Percentiles rank a stretch among this genome's conserved stretches.
phyloP scores from a whole-genome alignment of 2,888 invertebrate species.

The Oscheius onirici region DNA sequence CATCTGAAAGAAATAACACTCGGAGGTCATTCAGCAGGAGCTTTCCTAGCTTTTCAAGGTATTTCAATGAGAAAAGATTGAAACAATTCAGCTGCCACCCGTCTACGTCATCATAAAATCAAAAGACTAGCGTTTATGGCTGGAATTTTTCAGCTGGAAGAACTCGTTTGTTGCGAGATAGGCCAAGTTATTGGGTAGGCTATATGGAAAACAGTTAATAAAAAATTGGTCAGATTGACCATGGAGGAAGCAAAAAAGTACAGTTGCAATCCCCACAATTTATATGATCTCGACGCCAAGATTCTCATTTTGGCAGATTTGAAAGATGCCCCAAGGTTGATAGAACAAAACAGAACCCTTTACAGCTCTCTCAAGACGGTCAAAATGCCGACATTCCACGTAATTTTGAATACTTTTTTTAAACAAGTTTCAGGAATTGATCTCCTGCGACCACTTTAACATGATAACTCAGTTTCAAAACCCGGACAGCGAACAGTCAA shows the following conservation, averaged over 20 bases:
- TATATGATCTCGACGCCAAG: neutral
- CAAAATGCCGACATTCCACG: slow-evolving; percentile 1
- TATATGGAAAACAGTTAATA: neutral
- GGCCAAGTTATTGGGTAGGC: slow-evolving; percentile 19
- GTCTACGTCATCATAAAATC: slow-evolving; percentile 11
- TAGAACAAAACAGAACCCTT: slow-evolving; percentile 22
- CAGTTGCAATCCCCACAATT: neutral
- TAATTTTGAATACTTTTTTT: neutral
- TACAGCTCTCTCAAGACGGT: slow-evolving; percentile 2
- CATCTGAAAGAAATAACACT: slow-evolving; percentile 35
- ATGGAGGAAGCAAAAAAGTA: neutral
- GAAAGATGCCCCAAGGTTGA: slow-evolving; percentile 21
- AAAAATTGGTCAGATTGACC: neutral
- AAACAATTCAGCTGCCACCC: slow-evolving; percentile 6
- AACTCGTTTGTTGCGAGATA: slow-evolving; percentile 25
- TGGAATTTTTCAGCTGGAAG: slow-evolving; percentile 11
- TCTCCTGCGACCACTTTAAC: slow-evolving; percentile 20
- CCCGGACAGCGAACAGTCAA: neutral
- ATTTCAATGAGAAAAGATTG: neutral
- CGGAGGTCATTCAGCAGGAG: slow-evolving; percentile 50
- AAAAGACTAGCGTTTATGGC: slow-evolving; percentile 17
- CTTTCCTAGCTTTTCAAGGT: slow-evolving; percentile 45
- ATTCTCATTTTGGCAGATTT: slow-evolving; percentile 14
- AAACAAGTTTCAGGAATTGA: slow-evolving; percentile 9
- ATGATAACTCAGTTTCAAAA: slow-evolving; percentile 14